Evolutionary conservation across 2,888 invertebrate species (phyloP).

Genomic region (Coleophora deauratella): DNA sequence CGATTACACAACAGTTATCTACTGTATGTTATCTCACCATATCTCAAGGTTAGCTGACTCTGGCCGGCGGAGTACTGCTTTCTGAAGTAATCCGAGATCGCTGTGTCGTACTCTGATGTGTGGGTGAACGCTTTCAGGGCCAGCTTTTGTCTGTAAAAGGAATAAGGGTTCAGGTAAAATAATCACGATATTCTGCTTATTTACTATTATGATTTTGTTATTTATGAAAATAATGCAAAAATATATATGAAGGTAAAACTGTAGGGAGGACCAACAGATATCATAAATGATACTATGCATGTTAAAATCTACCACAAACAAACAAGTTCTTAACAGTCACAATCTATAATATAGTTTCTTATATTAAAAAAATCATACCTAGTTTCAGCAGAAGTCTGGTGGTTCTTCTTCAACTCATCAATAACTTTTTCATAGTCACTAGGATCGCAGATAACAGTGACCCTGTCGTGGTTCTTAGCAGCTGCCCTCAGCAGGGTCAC

Average conservation of each 20-base stretch:
- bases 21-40: conserved; percentile 74
- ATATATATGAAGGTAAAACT: too few relatives aligned
- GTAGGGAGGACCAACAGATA: too few relatives aligned
- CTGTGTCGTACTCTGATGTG: conserved; percentile 94
- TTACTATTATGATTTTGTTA: too few relatives aligned
- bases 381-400: conserved; percentile 81
- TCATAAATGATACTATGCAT: too few relatives aligned
- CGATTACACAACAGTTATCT: too few relatives aligned
- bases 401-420: conserved; percentile 79
- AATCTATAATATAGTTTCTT: too few relatives aligned
- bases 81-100: conserved; percentile 96
- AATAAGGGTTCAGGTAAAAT: background rate
- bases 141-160: conserved; percentile 77
- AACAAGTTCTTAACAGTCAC: too few relatives aligned
- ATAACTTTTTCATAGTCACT: conserved; percentile 86
- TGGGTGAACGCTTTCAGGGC: conserved; percentile 97
- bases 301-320: too few relatives aligned
- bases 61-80: conserved; percentile 86
- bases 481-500: conserved; percentile 96
- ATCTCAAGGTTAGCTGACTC: conserved; percentile 89
- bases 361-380: conserved; percentile 73
- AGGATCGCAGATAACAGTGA: conserved; percentile 95
- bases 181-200: too few relatives aligned
- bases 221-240: too few relatives aligned
- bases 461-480: conserved; percentile 96